Evolutionary conservation across 64 coral and sea anemone genomes (phyloP).

Genomic region (Actinia equina): DNA sequence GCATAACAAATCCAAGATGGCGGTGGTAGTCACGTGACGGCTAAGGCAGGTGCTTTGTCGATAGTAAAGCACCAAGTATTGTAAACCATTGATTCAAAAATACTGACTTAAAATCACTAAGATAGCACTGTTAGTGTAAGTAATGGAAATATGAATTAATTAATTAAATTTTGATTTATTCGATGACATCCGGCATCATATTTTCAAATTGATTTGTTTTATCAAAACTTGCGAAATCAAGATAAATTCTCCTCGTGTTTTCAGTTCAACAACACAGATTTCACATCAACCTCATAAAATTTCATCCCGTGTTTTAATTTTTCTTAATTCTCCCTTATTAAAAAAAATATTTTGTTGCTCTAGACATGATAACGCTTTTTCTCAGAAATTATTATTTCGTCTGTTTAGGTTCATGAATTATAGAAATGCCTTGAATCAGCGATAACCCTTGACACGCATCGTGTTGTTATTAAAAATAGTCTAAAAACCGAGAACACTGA

Average conservation of each 20-base stretch:
- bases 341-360: neutral
- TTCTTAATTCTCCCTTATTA: neutral
- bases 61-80: neutral
- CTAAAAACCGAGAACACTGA: neutral
- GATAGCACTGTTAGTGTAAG: neutral
- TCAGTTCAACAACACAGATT: neutral
- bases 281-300: neutral
- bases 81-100: neutral
- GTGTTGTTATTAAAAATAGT: neutral
- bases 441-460: too few species aligned
- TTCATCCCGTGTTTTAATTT: neutral
- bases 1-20: neutral
- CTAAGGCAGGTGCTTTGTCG: neutral
- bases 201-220: too few species aligned
- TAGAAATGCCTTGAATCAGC: too few species aligned
- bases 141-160: neutral
- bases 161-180: too few species aligned
- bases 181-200: too few species aligned
- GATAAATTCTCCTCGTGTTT: neutral
- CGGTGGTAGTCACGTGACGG: neutral
- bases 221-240: neutral
- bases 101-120: neutral
- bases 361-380: neutral
- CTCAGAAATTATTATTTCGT: neutral
- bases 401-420: neutral